Evolutionary conservation across 2,888 invertebrate species (phyloP).

Genomic region (Nesidiocoris tenuis): DNA sequence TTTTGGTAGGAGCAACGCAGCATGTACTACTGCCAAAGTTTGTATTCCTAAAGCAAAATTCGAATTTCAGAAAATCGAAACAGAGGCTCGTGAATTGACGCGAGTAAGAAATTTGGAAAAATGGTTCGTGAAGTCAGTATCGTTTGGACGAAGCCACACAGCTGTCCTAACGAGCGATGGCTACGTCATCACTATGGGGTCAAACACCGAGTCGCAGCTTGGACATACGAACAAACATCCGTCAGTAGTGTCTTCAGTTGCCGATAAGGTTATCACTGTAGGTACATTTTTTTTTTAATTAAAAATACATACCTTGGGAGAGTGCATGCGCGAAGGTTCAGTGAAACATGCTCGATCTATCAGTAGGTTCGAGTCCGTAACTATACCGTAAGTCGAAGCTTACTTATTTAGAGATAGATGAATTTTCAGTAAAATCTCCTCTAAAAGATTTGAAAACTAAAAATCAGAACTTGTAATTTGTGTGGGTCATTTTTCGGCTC

Average conservation of each 20-base stretch:
- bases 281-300: background rate
- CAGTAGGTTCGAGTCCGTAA: too few species aligned
- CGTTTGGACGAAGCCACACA: slow-evolving; percentile 56
- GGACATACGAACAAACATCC: slow-evolving; percentile 58
- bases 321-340: too few species aligned
- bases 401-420: too few species aligned
- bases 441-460: too few species aligned
- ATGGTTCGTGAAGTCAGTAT: slow-evolving; percentile 40
- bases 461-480: too few species aligned
- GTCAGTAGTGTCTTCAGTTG: slow-evolving; percentile 50
- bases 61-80: slow-evolving; percentile 62
- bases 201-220: slow-evolving; percentile 65
- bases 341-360: background rate
- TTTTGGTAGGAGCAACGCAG: too few species aligned
- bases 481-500: too few species aligned
- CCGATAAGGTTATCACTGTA: slow-evolving; percentile 40
- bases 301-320: too few species aligned
- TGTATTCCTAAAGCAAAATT: too few species aligned
- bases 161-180: slow-evolving; percentile 65
- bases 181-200: slow-evolving; percentile 65
- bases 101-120: slow-evolving; percentile 27
- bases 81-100: background rate
- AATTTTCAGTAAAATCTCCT: too few species aligned
- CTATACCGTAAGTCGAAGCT: too few species aligned
- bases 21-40: too few species aligned